These are phyloP conservation scores for Allobates femoralis DNA, from an alignment of 2,797 vertebrate genomes.

Conservation along the genomic window DNA sequence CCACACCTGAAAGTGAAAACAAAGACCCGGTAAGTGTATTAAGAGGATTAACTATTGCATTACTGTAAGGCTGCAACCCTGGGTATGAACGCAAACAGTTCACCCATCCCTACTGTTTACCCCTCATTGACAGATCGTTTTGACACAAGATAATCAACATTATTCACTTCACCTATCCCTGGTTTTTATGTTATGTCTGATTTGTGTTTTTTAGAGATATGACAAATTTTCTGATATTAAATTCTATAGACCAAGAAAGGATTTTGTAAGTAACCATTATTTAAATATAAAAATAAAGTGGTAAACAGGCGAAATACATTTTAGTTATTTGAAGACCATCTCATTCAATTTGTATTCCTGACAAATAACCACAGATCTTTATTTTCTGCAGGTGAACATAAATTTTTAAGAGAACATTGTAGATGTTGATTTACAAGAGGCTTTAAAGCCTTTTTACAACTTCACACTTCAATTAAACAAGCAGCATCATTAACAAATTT, in stretches of 20 bases:
- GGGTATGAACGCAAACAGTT: too few species aligned
- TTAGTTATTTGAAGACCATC: slow-evolving; percentile 34
- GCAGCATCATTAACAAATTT: slow-evolving; percentile 42
- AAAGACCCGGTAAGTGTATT: too few species aligned
- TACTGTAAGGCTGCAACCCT: too few species aligned
- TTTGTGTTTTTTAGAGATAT: background rate
- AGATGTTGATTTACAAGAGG: slow-evolving; percentile 47
- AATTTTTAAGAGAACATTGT: slow-evolving; percentile 48
- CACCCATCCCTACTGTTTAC: too few species aligned
- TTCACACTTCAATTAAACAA: slow-evolving; percentile 44
- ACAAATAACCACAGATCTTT: slow-evolving; percentile 42
- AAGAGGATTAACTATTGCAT: too few species aligned
- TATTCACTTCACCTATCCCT: too few species aligned
- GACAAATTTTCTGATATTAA: background rate
- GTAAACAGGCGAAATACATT: slow-evolving; percentile 25
- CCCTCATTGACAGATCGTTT: too few species aligned
- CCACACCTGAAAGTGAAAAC: too few species aligned
- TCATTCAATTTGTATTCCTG: slow-evolving; percentile 18
- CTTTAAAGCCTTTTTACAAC: slow-evolving; percentile 36
- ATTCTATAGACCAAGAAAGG: background rate
- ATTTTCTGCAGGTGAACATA: slow-evolving; percentile 43
- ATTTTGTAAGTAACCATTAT: background rate
- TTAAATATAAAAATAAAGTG: slow-evolving; percentile 14
- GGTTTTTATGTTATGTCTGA: too few species aligned
- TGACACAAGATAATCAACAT: too few species aligned